phyloP scores from a whole-genome alignment of 2,797 vertebrate species.

The Phoebastria nigripes region DNA sequence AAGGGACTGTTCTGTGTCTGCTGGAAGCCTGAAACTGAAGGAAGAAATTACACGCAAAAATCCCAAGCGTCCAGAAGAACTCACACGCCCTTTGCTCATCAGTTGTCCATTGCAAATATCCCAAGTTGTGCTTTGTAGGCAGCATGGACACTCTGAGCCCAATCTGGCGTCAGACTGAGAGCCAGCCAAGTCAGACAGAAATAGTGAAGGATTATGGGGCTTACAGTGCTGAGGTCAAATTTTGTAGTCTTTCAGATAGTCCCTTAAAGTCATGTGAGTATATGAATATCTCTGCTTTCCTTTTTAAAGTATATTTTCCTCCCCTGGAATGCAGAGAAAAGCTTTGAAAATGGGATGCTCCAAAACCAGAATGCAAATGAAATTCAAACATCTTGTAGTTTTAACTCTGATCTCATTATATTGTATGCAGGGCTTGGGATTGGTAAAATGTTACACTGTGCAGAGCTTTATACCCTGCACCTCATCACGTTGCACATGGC shows the following conservation, averaged over 20 bases:
- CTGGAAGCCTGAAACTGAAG: not conserved
- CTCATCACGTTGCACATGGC: fast-evolving
- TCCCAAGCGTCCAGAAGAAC: not conserved
- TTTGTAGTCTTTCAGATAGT: not conserved
- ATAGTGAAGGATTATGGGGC: not conserved
- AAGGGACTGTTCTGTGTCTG: not conserved
- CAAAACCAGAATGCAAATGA: not conserved
- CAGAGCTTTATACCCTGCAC: not conserved
- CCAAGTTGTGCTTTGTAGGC: not conserved
- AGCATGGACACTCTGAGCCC: not conserved
- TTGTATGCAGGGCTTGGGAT: fast-evolving
- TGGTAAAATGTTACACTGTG: not conserved
- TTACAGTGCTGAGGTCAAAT: not conserved
- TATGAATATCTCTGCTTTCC: not conserved
- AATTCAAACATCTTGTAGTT: not conserved
- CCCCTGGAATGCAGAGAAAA: not conserved
- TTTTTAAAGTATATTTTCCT: not conserved
- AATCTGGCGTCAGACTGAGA: not conserved
- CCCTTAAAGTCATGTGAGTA: not conserved
- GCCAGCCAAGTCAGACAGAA: not conserved
- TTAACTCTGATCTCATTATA: fast-evolving
- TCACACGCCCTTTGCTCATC: not conserved
- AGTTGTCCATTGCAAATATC: not conserved
- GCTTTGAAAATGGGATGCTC: not conserved
- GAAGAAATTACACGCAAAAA: not conserved